A percentile compares a stretch with the other conserved stretches of the same genome.
Evolutionary conservation across 2,113 vertebrate genomes (phyloP).

Genomic region (Entomyzon cyanotis): DNA sequence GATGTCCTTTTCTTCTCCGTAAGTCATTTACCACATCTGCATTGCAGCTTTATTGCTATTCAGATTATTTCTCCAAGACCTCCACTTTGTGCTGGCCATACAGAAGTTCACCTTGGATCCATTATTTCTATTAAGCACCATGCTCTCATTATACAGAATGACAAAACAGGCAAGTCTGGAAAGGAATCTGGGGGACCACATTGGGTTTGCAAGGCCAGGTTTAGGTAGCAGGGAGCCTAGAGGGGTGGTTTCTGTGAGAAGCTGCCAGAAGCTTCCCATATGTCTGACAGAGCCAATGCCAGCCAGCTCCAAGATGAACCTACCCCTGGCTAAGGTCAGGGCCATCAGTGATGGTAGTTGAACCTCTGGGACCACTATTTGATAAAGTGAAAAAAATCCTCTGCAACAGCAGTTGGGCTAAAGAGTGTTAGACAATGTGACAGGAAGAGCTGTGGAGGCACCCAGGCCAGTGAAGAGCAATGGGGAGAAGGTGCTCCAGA

Average conservation of each 20-base stretch:
- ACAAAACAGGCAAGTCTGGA: background rate
- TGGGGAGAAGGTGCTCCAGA: background rate
- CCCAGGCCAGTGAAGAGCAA: background rate
- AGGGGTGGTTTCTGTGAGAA: background rate
- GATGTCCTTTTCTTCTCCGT: background rate
- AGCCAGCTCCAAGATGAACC: rapidly evolving
- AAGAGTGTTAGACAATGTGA: background rate
- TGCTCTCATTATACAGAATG: rapidly evolving
- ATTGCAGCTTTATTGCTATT: background rate
- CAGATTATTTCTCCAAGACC: background rate
- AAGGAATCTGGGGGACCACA: background rate
- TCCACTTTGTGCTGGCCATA: background rate
- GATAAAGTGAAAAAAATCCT: background rate
- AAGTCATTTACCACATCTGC: background rate
- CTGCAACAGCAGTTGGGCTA: background rate
- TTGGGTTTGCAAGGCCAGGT: background rate
- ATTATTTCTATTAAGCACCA: background rate
- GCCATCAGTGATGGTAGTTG: background rate
- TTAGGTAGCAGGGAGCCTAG: rapidly evolving
- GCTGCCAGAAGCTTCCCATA: background rate
- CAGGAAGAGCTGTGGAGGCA: background rate
- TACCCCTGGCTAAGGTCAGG: background rate
- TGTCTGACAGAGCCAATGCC: background rate
- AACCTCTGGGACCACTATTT: background rate
- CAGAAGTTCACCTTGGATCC: background rate